Evolutionary conservation across 37 sponge, comb jelly and placozoan genomes (phyloP).

Genomic region (Trichoplax adhaerens): DNA sequence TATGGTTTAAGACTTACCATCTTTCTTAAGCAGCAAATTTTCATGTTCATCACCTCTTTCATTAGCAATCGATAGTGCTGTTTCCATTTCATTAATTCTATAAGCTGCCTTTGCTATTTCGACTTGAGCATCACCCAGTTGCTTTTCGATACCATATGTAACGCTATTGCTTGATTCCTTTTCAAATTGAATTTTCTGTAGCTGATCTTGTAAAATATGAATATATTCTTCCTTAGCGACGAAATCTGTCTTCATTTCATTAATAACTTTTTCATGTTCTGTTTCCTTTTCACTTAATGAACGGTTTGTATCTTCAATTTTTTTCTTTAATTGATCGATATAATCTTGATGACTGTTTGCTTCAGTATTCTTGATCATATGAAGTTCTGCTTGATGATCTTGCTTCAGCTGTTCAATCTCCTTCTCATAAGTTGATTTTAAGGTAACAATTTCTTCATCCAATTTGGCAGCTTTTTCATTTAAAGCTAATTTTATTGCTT

Average conservation of each 20-base stretch:
- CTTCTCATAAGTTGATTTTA: neutral
- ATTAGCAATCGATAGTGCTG: no score
- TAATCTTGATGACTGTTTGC: neutral
- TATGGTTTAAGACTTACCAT: no score
- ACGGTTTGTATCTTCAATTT: neutral
- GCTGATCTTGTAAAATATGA: slow-evolving; percentile 28
- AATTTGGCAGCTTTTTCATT: neutral
- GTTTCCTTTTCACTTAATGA: slow-evolving; percentile 10
- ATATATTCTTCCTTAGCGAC: slow-evolving; percentile 30
- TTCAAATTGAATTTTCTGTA: slow-evolving; percentile 12
- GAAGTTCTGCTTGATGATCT: no score
- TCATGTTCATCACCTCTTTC: no score
- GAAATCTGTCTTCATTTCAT: slow-evolving; percentile 25
- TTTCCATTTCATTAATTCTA: no score
- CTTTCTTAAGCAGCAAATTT: no score
- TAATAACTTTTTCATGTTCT: slow-evolving; percentile 20
- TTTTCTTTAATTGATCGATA: slow-evolving; percentile 15
- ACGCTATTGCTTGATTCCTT: slow-evolving; percentile 14
- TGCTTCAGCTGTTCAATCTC: neutral
- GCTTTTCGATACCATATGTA: slow-evolving; percentile 1
- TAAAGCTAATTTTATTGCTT: neutral
- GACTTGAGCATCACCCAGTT: slow-evolving; percentile 1
- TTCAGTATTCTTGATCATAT: neutral
- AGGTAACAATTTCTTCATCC: neutral
- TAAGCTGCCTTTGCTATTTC: no score